Conservation (phyloP, 2,113 vertebrate genomes). For the Machaerirhynchus nigripectus region DNA sequence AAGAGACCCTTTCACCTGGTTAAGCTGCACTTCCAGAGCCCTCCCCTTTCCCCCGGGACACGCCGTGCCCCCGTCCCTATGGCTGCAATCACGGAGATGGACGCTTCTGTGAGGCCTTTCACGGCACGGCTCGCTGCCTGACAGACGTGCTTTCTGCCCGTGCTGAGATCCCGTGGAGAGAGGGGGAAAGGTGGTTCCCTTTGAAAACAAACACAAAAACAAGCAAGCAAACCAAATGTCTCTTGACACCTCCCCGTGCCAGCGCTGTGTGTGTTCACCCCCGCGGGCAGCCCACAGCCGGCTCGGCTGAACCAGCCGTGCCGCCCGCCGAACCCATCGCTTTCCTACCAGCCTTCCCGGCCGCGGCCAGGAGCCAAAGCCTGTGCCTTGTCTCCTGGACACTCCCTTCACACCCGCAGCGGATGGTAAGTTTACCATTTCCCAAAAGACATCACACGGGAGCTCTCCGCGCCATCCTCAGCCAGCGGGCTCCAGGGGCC, state of each 20-base stretch:
- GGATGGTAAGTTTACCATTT: neutral
- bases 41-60: neutral
- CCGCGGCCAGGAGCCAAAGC: neutral
- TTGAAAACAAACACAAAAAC: neutral
- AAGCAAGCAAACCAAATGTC: neutral
- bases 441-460: rapidly evolving
- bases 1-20: neutral
- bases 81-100: neutral
- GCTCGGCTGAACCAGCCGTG: neutral
- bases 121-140: neutral
- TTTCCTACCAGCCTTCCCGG: neutral
- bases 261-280: neutral
- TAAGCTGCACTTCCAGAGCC: neutral
- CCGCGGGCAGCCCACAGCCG: rapidly evolving
- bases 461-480: rapidly evolving
- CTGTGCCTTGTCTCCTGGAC: neutral
- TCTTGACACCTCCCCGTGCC: neutral
- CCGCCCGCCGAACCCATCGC: rapidly evolving
- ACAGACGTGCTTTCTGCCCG: neutral
- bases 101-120: neutral
- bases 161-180: neutral
- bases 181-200: neutral
- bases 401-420: neutral
- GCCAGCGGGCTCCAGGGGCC: neutral
- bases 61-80: neutral